A percentile compares a stretch with the other conserved stretches of the same genome.
Evolutionary conservation across 2,797 vertebrate species (phyloP).

Genomic region (Sitta carolinensis): DNA sequence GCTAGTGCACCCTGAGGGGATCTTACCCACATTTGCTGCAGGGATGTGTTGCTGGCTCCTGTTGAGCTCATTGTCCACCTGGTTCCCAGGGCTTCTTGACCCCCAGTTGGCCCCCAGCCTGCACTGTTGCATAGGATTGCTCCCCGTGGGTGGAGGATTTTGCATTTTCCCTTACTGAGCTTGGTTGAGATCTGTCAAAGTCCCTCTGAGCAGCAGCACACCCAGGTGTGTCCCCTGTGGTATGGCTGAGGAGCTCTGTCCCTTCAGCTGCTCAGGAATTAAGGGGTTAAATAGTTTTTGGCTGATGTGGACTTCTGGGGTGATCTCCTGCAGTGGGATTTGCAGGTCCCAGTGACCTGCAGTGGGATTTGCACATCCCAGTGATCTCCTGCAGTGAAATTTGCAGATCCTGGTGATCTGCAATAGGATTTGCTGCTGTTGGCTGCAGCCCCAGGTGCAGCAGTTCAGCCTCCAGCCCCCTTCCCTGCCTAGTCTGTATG

Average conservation of each 20-base stretch:
- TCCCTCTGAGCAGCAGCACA: not conserved
- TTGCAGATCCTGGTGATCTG: not conserved
- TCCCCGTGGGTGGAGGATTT: not conserved
- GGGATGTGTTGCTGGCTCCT: not conserved
- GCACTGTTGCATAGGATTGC: not conserved
- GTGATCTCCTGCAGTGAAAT: not conserved
- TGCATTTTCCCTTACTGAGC: not conserved
- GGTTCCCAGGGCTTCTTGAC: not conserved
- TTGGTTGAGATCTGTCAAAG: accelerated
- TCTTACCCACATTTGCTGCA: not conserved
- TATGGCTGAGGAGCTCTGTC: not conserved
- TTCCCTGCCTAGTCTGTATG: not conserved
- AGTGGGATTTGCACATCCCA: not conserved
- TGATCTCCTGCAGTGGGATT: not conserved
- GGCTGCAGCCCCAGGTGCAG: not conserved
- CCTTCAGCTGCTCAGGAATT: not conserved
- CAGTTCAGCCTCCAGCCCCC: not conserved
- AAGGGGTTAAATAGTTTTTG: not conserved
- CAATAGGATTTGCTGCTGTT: not conserved
- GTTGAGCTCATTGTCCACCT: not conserved
- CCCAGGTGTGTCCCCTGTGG: not conserved
- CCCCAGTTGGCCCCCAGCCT: not conserved
- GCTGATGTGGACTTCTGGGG: not conserved
- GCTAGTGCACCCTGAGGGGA: not conserved
- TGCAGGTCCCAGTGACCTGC: not conserved